phyloP scores from a whole-genome alignment of 1,140 invertebrate genomes.

The Conus ventricosus region DNA sequence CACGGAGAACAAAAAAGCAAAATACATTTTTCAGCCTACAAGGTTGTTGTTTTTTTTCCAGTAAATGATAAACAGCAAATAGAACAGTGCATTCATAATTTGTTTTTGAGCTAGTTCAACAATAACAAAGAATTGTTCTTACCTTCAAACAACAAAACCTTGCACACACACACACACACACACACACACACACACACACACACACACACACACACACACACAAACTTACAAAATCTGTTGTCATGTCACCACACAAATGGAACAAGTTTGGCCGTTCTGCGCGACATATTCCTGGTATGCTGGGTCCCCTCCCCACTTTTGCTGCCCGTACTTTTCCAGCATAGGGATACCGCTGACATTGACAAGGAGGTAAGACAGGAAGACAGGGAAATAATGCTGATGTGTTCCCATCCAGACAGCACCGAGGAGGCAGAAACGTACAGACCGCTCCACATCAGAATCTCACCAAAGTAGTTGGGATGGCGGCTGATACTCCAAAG shows the following conservation, averaged over 20 bases:
- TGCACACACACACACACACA: too few relatives aligned
- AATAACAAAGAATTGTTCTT: too few relatives aligned
- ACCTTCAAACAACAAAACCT: too few relatives aligned
- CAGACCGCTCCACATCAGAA: slow-evolving; percentile 96
- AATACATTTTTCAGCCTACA: too few relatives aligned
- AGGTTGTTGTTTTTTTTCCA: too few relatives aligned
- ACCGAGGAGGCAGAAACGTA: slow-evolving; percentile 77
- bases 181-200: too few relatives aligned
- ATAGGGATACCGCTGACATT: slow-evolving; percentile 71
- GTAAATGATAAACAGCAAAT: too few relatives aligned
- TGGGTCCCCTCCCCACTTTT: slow-evolving; percentile 67
- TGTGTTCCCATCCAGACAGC: slow-evolving; percentile 64
- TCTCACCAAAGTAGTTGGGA: slow-evolving; percentile 97
- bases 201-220: too few relatives aligned
- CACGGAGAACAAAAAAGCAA: too few relatives aligned
- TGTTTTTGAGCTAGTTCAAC: too few relatives aligned
- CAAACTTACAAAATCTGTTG: not conserved
- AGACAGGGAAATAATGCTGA: slow-evolving; percentile 70
- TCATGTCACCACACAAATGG: slow-evolving; percentile 64
- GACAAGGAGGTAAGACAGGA: slow-evolving; percentile 66
- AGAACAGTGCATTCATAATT: too few relatives aligned
- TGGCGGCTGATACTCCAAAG: slow-evolving; percentile 92
- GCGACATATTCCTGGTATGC: slow-evolving; percentile 66
- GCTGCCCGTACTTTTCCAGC: slow-evolving; percentile 64
- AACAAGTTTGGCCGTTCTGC: slow-evolving; percentile 67